phyloP scores from a whole-genome alignment of 2,888 invertebrate species.

The Drosophila meridionalis region DNA sequence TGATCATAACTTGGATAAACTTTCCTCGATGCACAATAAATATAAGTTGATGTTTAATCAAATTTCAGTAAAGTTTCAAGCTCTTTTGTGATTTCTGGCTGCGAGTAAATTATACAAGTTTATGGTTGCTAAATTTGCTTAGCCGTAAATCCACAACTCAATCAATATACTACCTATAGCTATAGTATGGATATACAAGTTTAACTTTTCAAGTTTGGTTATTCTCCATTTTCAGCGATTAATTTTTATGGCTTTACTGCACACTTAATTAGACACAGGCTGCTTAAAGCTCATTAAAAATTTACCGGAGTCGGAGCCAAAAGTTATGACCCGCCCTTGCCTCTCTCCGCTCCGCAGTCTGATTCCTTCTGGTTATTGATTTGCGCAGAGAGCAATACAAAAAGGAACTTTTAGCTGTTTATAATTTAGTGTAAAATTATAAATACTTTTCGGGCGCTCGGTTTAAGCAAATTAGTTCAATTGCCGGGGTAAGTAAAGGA shows the following conservation, averaged over 20 bases:
- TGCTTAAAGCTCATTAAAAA: constrained; percentile 72
- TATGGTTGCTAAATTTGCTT: constrained; percentile 26
- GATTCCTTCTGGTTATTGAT: constrained; percentile 56
- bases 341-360: background rate
- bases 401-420: constrained; percentile 68
- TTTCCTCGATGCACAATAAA: constrained; percentile 18
- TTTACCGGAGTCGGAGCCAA: constrained; percentile 15
- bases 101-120: constrained; percentile 30
- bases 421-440: constrained; percentile 72
- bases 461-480: constrained; percentile 81
- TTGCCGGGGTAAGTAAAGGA: constrained; percentile 60
- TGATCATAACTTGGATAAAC: constrained; percentile 17
- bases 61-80: constrained; percentile 16
- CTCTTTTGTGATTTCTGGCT: constrained; percentile 5
- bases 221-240: constrained; percentile 28
- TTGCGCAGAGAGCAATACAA: constrained; percentile 33
- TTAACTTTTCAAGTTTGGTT: constrained; percentile 12
- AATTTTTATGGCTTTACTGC: constrained; percentile 42
- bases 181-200: background rate
- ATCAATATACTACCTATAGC: constrained; percentile 22
- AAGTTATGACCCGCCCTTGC: constrained; percentile 34
- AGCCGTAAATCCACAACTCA: constrained; percentile 20
- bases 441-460: constrained; percentile 66
- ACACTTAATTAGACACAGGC: constrained; percentile 63
- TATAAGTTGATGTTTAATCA: constrained; percentile 32